Percentiles rank a stretch among this genome's conserved stretches.
Evolutionary conservation across 2,888 invertebrate genomes (phyloP).

Genomic region (Athalia cordata): DNA sequence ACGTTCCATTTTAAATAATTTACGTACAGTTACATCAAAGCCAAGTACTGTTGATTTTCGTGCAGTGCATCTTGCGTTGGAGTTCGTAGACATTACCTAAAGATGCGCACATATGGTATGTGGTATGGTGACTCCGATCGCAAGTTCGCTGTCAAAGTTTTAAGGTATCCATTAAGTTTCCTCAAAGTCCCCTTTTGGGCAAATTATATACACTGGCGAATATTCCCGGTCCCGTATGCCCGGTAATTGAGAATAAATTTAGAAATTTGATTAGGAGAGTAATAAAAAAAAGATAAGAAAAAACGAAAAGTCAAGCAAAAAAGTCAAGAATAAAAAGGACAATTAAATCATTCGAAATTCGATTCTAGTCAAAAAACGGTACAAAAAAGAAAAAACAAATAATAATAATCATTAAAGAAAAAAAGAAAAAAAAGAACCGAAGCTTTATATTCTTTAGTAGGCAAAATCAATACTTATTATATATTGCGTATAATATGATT

Average conservation of each 20-base stretch:
- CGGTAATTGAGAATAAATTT: slow-evolving; percentile 36
- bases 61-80: not conserved
- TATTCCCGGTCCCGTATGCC: slow-evolving; percentile 65
- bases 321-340: slow-evolving; percentile 9
- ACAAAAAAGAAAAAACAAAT: slow-evolving; percentile 57
- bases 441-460: slow-evolving; percentile 55
- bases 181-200: slow-evolving; percentile 73
- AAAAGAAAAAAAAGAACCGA: slow-evolving; percentile 53
- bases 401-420: too few species aligned
- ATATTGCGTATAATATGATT: slow-evolving; percentile 38
- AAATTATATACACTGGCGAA: slow-evolving; percentile 69
- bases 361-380: slow-evolving; percentile 73
- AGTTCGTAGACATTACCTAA: not conserved
- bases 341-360: slow-evolving; percentile 57
- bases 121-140: slow-evolving; percentile 3
- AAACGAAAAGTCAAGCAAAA: slow-evolving; percentile 32
- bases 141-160: slow-evolving; percentile 52
- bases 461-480: slow-evolving; percentile 72
- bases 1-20: slow-evolving; percentile 44
- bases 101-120: not conserved
- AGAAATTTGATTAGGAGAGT: not conserved
- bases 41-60: slow-evolving; percentile 44
- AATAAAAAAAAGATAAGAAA: not conserved
- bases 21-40: slow-evolving; percentile 45
- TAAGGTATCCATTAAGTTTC: slow-evolving; percentile 72